Conservation (phyloP, 2,797 vertebrate genomes). For the Hozukius guyotensis region DNA sequence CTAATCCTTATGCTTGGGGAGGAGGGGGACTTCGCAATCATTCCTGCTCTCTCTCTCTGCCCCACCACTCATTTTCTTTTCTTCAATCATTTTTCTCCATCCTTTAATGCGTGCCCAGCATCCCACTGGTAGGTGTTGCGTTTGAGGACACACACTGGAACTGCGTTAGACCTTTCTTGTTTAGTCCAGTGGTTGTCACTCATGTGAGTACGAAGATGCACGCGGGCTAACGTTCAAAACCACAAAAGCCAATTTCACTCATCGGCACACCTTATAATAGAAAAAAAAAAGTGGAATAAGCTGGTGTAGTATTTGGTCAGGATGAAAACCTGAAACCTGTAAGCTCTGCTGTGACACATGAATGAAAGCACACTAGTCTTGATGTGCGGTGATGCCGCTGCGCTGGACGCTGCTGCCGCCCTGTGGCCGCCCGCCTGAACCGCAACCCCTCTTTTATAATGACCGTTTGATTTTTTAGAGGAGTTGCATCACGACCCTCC, state of each 20-base stretch:
- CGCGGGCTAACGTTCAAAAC: neutral
- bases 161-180: conserved; percentile 9
- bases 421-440: conserved; percentile 47
- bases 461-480: conserved; percentile 62
- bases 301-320: conserved; percentile 24
- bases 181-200: conserved; percentile 14
- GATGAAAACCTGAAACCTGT: conserved; percentile 24
- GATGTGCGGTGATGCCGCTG: conserved; percentile 29
- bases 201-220: neutral
- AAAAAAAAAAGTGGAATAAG: conserved; percentile 4
- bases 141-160: conserved; percentile 15
- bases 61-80: conserved; percentile 55
- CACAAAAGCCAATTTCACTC: conserved; percentile 23
- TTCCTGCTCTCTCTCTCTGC: conserved; percentile 51
- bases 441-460: conserved; percentile 34
- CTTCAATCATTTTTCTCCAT: conserved; percentile 42
- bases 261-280: neutral
- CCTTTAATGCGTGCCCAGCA: conserved; percentile 39
- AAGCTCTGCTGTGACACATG: conserved; percentile 36
- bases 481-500: conserved; percentile 64
- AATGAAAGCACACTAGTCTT: conserved; percentile 29
- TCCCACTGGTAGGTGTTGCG: conserved; percentile 30
- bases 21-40: conserved; percentile 56
- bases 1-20: conserved; percentile 69
- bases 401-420: conserved; percentile 71